Conservation (phyloP, 2,113 vertebrate species). For the Grantiella picta region DNA sequence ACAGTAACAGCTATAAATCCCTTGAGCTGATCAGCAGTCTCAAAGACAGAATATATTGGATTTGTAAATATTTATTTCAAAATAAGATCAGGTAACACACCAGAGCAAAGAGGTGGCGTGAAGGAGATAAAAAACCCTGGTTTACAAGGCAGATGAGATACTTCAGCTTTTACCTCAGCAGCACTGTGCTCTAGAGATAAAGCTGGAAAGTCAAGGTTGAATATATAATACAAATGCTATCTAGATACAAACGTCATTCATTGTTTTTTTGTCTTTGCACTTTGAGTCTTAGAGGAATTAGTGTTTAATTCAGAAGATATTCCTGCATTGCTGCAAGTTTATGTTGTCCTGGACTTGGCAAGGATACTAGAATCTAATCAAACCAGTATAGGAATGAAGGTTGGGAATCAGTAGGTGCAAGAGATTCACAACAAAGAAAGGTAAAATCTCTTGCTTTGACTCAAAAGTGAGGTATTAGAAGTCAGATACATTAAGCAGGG, state of each 20-base stretch:
- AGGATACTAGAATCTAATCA: neutral
- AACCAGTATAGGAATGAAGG: neutral
- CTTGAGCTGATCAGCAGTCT: neutral
- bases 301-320: neutral
- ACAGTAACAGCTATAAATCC: neutral
- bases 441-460: neutral
- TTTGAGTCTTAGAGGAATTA: neutral
- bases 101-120: neutral
- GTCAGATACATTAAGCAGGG: neutral
- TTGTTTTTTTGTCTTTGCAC: neutral
- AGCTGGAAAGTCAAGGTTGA: neutral
- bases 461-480: neutral
- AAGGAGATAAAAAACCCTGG: neutral
- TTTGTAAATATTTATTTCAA: neutral
- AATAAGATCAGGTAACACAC: neutral
- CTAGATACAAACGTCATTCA: neutral
- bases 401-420: neutral
- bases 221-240: neutral
- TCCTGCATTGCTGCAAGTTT: neutral
- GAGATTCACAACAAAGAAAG: neutral
- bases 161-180: neutral
- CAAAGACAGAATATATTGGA: neutral
- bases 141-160: neutral
- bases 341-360: neutral
- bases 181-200: neutral